Evolutionary conservation across 2,888 invertebrate genomes (phyloP), one percentile per base, ranked within the genome.

Genomic region (Epicampocera succincta): DNA sequence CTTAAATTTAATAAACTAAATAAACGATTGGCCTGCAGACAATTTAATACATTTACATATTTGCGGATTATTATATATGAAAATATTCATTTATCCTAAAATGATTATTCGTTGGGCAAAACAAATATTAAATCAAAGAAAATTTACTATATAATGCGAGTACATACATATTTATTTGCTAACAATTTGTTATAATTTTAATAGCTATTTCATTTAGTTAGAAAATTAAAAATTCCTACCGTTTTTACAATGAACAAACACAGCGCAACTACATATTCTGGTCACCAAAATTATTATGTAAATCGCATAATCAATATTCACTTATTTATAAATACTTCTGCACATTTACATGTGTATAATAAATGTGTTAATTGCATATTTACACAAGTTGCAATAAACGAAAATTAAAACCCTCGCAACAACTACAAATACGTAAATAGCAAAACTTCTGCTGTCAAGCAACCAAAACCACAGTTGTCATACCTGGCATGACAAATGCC

Each of bases 261-360:
- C n/a, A 12, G 13, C 50, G 25, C 1, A 42, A 44, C 29, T 29
- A n/a, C n/a, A n/a, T n/a, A 33, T 68, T 42, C 44, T 52, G 66
- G 33, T 19, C 13, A 56, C 56, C 56, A 50, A 68, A 15, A 60
- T 12, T 9, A 11, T 46, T 29, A 42, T 33, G 33, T 25, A 50
- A 68, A 65, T 60, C 38, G 1, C 63, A 17, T 65, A 65, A 50
- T 65, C 77, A 65, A 78, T 78, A 78, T 72, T 72, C 66, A 52
- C 50, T 72, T 61, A 33, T 44, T 72, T n/a, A n/a, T n/a, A n/a
- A n/a, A n/a, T n/a, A n/a, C n/a, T n/a, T n/a, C n/a, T n/a, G n/a
- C n/a, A n/a, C n/a, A n/a, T n/a, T n/a, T n/a, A n/a, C n/a, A n/a
- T n/a, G n/a, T 25, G 25, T 25, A 5, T 25, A 25, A 3, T 25